phyloP scores from a whole-genome alignment of 2,888 invertebrate genomes.

The Itoplectis maculator region DNA sequence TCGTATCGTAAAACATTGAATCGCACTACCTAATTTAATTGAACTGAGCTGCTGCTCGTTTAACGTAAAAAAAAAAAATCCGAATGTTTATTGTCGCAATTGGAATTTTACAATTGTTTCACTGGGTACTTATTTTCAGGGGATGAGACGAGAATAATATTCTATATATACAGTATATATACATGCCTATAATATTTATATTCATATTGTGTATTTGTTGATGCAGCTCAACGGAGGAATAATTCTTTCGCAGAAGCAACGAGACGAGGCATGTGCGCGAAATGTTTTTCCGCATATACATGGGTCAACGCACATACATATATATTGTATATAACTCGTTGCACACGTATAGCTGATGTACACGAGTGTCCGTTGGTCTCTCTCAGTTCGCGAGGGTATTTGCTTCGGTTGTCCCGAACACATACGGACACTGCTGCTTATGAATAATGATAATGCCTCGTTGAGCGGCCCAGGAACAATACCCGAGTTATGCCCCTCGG shows the following conservation, averaged over 20 bases:
- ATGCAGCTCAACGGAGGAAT: constrained; percentile 51
- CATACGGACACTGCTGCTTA: constrained; percentile 74
- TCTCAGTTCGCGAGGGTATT: constrained; percentile 57
- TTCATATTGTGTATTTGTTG: background rate
- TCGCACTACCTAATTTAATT: constrained; percentile 42
- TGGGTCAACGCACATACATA: constrained; percentile 20
- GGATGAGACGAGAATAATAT: constrained; percentile 36
- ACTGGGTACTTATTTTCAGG: constrained; percentile 28
- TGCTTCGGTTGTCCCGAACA: constrained; percentile 61
- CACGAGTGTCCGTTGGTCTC: constrained; percentile 56
- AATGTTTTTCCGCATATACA: constrained; percentile 29
- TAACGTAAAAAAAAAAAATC: constrained; percentile 19
- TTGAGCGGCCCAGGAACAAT: constrained; percentile 79
- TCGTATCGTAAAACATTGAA: constrained; percentile 24
- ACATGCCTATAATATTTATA: too few species aligned
- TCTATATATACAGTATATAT: constrained; percentile 1
- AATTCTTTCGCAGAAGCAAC: constrained; percentile 57
- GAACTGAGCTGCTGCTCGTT: constrained; percentile 23
- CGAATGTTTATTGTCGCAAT: constrained; percentile 41
- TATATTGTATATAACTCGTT: background rate
- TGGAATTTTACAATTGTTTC: constrained; percentile 52
- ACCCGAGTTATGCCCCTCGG: constrained; percentile 77
- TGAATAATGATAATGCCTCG: constrained; percentile 81
- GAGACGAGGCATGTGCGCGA: constrained; percentile 51
- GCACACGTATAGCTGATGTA: constrained; percentile 34